Evolutionary conservation across 2,113 vertebrate genomes (phyloP).

Genomic region (Tonatia bakeri): DNA sequence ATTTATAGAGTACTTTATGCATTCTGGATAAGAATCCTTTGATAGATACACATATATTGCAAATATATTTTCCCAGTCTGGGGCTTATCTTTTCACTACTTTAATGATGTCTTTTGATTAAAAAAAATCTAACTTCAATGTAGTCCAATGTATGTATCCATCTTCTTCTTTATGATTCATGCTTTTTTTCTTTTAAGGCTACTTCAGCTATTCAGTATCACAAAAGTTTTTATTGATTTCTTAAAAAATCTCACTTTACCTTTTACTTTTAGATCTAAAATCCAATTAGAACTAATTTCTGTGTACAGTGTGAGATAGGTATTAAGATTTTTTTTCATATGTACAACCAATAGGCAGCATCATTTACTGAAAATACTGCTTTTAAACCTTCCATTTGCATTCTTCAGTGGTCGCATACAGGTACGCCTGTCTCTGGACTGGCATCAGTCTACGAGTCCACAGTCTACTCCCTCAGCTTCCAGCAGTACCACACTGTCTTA

Average conservation of each 20-base stretch:
- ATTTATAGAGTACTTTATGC: background rate
- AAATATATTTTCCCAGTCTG: background rate
- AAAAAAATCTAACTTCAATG: background rate
- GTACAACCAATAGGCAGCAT: background rate
- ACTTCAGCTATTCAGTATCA: background rate
- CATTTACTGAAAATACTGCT: background rate
- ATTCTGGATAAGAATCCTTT: background rate
- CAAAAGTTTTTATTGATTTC: background rate
- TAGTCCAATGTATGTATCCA: background rate
- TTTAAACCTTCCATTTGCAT: background rate
- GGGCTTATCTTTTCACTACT: background rate
- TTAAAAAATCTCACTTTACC: background rate
- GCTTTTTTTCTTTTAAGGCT: background rate
- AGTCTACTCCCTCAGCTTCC: background rate
- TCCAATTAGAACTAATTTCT: background rate
- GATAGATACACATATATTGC: background rate
- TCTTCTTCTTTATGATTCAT: background rate
- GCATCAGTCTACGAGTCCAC: background rate
- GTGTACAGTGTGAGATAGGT: background rate
- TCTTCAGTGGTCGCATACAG: background rate
- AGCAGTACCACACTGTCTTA: background rate
- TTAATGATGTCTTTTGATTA: background rate
- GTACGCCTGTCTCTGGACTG: background rate
- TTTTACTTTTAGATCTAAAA: background rate
- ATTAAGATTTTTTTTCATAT: background rate